Base-by-base conservation (phyloP, 1,140 invertebrate genomes). In the Platorchestia sp. region DNA sequence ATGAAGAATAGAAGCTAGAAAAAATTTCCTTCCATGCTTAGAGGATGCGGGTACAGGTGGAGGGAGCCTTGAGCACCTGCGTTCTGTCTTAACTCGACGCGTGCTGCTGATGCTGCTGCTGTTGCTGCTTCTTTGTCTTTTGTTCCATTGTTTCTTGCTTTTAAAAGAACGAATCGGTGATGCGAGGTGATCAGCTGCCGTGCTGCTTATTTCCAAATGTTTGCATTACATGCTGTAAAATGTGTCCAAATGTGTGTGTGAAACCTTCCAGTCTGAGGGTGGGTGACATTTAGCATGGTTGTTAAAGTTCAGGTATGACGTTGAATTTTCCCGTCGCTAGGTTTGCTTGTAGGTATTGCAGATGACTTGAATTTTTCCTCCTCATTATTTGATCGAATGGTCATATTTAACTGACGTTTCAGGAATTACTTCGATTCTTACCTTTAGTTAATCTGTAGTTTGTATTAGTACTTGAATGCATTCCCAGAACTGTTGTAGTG, bases 31-130 rank as follows among this genome's bases (percentile, higher is more conserved):
- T 75, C 91, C 91, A n/a, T 44, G 44, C 91, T 93, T 47, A 93
- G 43, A 47, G 40, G 91, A 93, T 93, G 91, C 91, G 91, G 91
- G 91, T 93, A 93, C 91, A 93, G 91, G 91, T 93, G 91, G 27
- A 93, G 43, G 91, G 27, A 93, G 43, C 91, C 91, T 93, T 45
- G 91, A 93, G 91, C 91, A 93, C 91, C 91, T 93, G 91, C 91
- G 22, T 36, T 90, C 41, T 90, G 87, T 90, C 41, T 43, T 14
- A 0, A 3, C 27, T 19, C 87, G 41, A 90, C 91, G 44, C 91
- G 91, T 93, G 91, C 91, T 93, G 91, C 44, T 3, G 40, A 19
- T 41, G 7, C 91, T 41, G 14, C 91, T n/a, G 3, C 47, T 47
- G 19, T 45, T 47, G 91, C 10, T 10, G 27, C 10, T n/a, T n/a